Base-by-base conservation (phyloP, 2,797 vertebrate genomes). In the Buphagus erythrorhynchus region DNA sequence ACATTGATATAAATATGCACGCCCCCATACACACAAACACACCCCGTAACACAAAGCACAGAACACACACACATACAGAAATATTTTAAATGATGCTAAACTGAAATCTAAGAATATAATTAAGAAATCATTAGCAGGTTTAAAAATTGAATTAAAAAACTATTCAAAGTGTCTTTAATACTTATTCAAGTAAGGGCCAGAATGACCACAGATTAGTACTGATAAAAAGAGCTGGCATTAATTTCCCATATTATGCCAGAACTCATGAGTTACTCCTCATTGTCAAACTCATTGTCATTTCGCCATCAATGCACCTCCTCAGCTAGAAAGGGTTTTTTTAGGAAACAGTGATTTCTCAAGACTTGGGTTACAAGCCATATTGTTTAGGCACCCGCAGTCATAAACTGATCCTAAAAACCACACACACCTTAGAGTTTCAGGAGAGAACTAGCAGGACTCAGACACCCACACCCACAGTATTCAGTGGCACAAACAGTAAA, bases 131-230 rank as follows among this genome's bases (percentile, higher is more conserved):
- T 77, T 81, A 95, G 81, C 42, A 94, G 72, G 65, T 92, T 81
- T 95, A 86, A 96, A 96, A 97, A 96, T 48, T 76, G 72, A 93
- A 76, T 97, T 90, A 86, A 96, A 94, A 96, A 95, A 74, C 82
- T 96, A 87, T 92, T 91, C 63, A 83, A 97, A 93, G 65, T 88
- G 83, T 95, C 85, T 93, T 92, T 80, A 95, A 90, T 88, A 94
- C 62, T 93, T 95, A 69, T 96, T 95, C 84, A 95, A 95, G 91
- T 95, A 79, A 93, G 66, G 93, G 94, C 65, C 93, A 86, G 36
- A 90, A 92, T 0, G 87, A 77, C 95, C 93, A 87, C 38, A 92
- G 81, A 81, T 94, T 88, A 97, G 93, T 83, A 82, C 66, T 61
- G 68, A 88, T 83, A 92, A 93, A 86, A 97, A 93, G 45, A 89